Conservation (phyloP, 2,888 invertebrate genomes). For the Periphyllus acericola region DNA sequence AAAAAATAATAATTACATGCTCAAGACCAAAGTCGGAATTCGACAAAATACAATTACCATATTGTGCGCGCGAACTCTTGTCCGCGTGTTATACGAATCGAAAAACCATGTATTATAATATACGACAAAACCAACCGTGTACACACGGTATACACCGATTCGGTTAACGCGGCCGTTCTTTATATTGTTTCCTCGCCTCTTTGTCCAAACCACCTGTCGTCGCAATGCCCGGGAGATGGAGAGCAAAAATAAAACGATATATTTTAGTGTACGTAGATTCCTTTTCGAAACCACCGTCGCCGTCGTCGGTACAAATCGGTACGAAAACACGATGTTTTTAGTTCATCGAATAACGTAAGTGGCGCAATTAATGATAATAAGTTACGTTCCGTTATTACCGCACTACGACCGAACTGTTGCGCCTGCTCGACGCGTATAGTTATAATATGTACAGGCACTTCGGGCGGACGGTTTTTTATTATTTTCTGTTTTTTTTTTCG, state of each 20-base stretch:
- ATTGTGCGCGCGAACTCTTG: too few species aligned
- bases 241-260: neutral
- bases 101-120: too few species aligned
- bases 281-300: neutral
- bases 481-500: too few species aligned
- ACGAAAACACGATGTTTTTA: conserved; percentile 20
- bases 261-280: neutral
- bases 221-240: neutral
- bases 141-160: too few species aligned
- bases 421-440: neutral
- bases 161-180: too few species aligned
- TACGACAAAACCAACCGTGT: too few species aligned
- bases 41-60: too few species aligned
- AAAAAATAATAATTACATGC: too few species aligned
- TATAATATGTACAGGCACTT: neutral
- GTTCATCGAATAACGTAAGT: conserved; percentile 20
- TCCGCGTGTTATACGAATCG: too few species aligned
- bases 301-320: neutral
- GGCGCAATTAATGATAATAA: conserved; percentile 34
- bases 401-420: neutral
- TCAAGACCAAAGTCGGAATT: too few species aligned
- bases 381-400: conserved; percentile 18
- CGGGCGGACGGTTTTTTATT: neutral
- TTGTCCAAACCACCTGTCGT: neutral
- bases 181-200: too few species aligned